Conservation (phyloP, 2,888 invertebrate species). For the Heliconius charithonia region DNA sequence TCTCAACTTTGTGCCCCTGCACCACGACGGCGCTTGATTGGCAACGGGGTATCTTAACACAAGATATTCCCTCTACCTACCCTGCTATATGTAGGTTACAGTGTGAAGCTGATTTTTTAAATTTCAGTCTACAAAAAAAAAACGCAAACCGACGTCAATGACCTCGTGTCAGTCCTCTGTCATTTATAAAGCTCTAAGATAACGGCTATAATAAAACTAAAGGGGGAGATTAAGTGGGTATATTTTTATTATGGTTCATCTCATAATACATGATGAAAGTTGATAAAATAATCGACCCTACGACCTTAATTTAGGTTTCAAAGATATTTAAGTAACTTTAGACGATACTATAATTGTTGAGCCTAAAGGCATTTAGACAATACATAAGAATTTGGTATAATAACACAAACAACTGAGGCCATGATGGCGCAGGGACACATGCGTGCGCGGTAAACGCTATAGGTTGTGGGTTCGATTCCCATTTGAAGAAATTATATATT, state of each 20-base stretch:
- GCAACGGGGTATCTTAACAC: too few species aligned
- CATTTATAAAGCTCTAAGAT: slow-evolving; percentile 34
- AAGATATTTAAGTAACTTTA: not conserved
- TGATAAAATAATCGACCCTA: not conserved
- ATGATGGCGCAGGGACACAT: too few species aligned
- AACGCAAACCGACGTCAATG: slow-evolving; percentile 23
- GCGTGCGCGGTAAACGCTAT: too few species aligned
- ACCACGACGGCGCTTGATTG: too few species aligned
- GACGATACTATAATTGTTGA: not conserved
- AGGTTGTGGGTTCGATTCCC: too few species aligned
- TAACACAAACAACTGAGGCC: too few species aligned
- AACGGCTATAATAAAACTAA: slow-evolving; percentile 23
- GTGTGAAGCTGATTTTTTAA: not conserved
- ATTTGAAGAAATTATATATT: too few species aligned
- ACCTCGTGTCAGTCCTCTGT: slow-evolving; percentile 31
- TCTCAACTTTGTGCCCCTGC: too few species aligned
- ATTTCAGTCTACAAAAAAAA: not conserved
- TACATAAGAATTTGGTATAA: too few species aligned
- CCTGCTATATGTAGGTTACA: too few species aligned
- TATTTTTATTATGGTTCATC: not conserved
- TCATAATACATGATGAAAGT: not conserved
- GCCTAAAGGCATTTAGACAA: too few species aligned
- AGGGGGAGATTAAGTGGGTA: slow-evolving; percentile 14
- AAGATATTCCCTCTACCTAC: too few species aligned
- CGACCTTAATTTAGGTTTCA: not conserved